A percentile compares a stretch with the other conserved stretches of the same genome.
Conservation (phyloP, 2,113 vertebrate genomes). For the Micronycteris hirsuta region DNA sequence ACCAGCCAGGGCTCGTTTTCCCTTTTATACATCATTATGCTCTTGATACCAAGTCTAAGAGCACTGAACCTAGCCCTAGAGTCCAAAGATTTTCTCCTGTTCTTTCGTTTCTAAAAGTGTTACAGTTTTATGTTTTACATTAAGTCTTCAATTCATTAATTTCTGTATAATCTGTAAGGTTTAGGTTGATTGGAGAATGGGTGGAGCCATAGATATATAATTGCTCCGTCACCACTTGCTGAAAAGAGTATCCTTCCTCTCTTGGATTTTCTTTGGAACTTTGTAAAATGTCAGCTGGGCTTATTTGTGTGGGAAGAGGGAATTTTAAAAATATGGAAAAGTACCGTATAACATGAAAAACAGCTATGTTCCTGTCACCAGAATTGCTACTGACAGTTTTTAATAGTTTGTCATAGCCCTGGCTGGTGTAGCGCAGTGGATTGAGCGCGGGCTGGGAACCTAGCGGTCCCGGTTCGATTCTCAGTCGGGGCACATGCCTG, state of each 20-base stretch:
- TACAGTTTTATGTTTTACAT: background rate
- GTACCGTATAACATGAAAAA: background rate
- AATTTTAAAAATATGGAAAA: background rate
- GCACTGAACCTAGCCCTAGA: background rate
- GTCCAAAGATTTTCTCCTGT: background rate
- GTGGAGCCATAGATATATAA: background rate
- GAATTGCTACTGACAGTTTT: background rate
- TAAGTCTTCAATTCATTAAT: background rate
- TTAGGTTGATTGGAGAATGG: background rate
- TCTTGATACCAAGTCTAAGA: background rate
- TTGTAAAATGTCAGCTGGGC: background rate
- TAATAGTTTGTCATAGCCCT: background rate
- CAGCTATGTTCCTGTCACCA: background rate
- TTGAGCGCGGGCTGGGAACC: no score
- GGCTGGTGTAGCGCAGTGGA: no score
- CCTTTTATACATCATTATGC: background rate
- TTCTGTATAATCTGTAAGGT: background rate
- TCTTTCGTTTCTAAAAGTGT: background rate
- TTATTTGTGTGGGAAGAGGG: background rate
- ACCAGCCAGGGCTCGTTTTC: background rate
- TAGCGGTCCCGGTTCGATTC: no score
- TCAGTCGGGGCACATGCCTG: no score
- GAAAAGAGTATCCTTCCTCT: background rate
- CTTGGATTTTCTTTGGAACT: background rate
- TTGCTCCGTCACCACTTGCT: background rate